Percentiles rank a stretch among this genome's conserved stretches.
Evolutionary conservation across 1,140 invertebrate species (phyloP).

Genomic region (Littorina saxatilis): DNA sequence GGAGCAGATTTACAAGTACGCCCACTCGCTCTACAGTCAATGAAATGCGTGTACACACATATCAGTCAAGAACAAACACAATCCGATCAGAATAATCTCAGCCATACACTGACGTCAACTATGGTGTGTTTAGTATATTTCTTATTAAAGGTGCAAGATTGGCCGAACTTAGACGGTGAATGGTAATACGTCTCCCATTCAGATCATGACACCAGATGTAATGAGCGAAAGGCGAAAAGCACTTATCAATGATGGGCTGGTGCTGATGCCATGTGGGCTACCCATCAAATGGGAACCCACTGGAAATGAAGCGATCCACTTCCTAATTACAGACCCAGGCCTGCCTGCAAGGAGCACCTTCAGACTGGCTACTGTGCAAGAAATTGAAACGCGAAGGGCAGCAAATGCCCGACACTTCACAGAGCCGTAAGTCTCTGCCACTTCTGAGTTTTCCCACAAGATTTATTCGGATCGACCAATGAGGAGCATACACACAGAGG

Average conservation of each 20-base stretch:
- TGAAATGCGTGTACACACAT: neutral
- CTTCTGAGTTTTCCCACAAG: too few relatives aligned
- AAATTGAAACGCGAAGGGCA: too few relatives aligned
- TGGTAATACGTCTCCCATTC: neutral
- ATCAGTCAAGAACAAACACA: constrained; percentile 6
- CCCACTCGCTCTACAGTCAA: neutral
- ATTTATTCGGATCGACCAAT: neutral
- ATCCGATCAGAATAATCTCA: neutral
- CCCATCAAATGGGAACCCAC: too few relatives aligned
- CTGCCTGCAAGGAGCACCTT: too few relatives aligned
- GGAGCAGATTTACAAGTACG: neutral
- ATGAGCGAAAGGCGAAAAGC: constrained; percentile 28
- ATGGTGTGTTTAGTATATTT: constrained; percentile 24
- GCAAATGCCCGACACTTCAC: too few relatives aligned
- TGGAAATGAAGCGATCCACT: too few relatives aligned
- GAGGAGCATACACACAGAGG: constrained; percentile 19
- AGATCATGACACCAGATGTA: neutral
- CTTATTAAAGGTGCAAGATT: constrained; percentile 5
- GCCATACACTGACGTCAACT: constrained; percentile 4
- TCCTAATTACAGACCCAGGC: too few relatives aligned
- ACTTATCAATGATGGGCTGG: neutral
- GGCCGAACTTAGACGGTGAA: neutral
- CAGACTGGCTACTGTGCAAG: too few relatives aligned
- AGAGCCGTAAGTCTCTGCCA: too few relatives aligned
- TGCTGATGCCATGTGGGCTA: neutral